Evolutionary conservation across 1,140 invertebrate species (phyloP).

Genomic region (Globodera ellingtonae): DNA sequence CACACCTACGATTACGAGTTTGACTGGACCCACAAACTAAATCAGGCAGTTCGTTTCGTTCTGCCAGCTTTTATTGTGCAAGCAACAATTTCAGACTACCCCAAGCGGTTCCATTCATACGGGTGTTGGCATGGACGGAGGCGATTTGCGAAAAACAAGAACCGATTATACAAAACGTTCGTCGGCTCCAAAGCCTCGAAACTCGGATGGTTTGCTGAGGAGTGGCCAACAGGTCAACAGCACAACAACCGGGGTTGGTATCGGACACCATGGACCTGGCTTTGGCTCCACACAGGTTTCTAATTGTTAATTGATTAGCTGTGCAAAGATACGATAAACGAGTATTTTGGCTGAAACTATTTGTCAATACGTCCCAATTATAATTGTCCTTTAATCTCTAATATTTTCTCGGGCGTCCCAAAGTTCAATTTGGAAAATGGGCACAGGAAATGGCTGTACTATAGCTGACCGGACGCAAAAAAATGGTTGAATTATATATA

Average conservation of each 20-base stretch:
- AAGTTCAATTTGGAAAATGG: slow-evolving; percentile 17
- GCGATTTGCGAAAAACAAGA: slow-evolving; percentile 25
- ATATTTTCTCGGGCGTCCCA: neutral
- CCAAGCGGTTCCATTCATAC: slow-evolving; percentile 63
- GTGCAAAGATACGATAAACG: neutral
- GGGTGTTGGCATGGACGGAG: slow-evolving; percentile 23
- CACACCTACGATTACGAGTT: slow-evolving; percentile 64
- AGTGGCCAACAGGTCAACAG: slow-evolving; percentile 30
- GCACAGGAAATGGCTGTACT: slow-evolving; percentile 12
- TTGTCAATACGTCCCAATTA: neutral
- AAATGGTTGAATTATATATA: neutral
- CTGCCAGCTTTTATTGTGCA: slow-evolving; percentile 7
- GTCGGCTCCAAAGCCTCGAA: slow-evolving; percentile 40
- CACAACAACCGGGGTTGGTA: slow-evolving; percentile 31
- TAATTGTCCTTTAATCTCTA: too few relatives aligned
- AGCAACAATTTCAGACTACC: slow-evolving; percentile 52
- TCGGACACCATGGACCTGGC: slow-evolving; percentile 40
- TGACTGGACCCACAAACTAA: slow-evolving; percentile 64
- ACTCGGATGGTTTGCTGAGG: slow-evolving; percentile 49
- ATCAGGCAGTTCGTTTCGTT: slow-evolving; percentile 52
- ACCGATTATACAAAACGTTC: slow-evolving; percentile 35
- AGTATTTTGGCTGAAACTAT: slow-evolving; percentile 1
- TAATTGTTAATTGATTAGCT: too few relatives aligned
- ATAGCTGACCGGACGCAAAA: too few relatives aligned
- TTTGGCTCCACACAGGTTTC: slow-evolving; percentile 59